Percentiles rank a stretch among this genome's conserved stretches.
Evolutionary conservation across 2,888 invertebrate species (phyloP).

Genomic region (Drosophila nigricruria): DNA sequence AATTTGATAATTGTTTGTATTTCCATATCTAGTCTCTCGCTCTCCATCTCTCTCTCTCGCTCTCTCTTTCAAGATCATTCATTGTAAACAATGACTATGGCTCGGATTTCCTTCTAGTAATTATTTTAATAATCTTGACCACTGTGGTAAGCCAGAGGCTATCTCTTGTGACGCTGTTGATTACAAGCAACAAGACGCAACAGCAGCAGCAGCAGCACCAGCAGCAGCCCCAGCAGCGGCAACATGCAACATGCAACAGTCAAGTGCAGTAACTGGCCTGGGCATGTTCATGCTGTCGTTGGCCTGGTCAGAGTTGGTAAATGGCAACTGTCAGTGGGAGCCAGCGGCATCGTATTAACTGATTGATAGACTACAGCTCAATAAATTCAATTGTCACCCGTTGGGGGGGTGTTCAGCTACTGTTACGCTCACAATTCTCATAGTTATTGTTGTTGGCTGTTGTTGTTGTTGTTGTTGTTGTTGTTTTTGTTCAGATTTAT

Average conservation of each 20-base stretch:
- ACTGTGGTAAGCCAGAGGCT: slow-evolving; percentile 28
- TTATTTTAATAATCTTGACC: slow-evolving; percentile 7
- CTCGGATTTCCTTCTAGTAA: not conserved
- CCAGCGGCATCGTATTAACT: slow-evolving; percentile 69
- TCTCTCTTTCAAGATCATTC: not conserved
- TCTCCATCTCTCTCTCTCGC: not conserved
- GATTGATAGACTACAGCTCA: slow-evolving; percentile 73
- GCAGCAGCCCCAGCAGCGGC: slow-evolving; percentile 9
- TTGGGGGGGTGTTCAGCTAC: slow-evolving; percentile 20
- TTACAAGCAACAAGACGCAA: slow-evolving; percentile 29
- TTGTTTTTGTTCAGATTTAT: slow-evolving; percentile 57
- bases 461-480: slow-evolving; percentile 17
- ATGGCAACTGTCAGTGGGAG: slow-evolving; percentile 31
- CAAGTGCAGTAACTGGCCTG: slow-evolving; percentile 24
- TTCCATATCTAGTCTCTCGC: no score
- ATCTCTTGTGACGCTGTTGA: slow-evolving; percentile 58
- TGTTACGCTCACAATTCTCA: slow-evolving; percentile 10
- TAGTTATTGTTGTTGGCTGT: slow-evolving; percentile 8
- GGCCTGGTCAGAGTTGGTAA: slow-evolving; percentile 32
- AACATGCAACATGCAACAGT: slow-evolving; percentile 39
- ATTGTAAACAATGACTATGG: not conserved
- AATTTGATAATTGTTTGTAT: not conserved
- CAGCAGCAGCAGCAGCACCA: not conserved
- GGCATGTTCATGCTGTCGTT: not conserved
- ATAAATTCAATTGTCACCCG: slow-evolving; percentile 76